Base-by-base conservation (phyloP, 2,888 invertebrate species). In the Sarcophaga rosellei region DNA sequence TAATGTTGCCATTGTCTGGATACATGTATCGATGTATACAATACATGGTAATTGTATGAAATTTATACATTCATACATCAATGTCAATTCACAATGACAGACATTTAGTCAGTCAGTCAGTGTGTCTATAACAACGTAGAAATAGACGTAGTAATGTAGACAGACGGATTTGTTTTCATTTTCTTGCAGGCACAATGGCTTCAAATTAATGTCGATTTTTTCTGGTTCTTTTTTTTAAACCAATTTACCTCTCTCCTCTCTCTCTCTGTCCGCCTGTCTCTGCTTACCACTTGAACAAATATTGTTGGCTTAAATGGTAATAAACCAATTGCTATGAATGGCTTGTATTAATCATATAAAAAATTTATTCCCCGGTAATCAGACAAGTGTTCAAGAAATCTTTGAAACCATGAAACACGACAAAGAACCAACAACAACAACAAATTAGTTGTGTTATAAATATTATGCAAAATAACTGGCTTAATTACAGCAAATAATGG, bases 71-170 rank as follows among this genome's bases (percentile, higher is more conserved):
- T 81, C 86, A 81, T 84, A 84, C 70, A 84, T 86, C 86, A 86
- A 84, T 86, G 86, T 78, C 86, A 86, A 57, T 84, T 78, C 65
- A 69, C 83, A 86, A 65, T 77, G 80, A 80, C 79, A 80, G 79
- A 80, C 74, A 84, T 80, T 75, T 70, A 75, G 75, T 80, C 74
- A 80, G 59, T 35, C 61, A 59, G 61, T 35, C 61, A 59, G 76
- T 35, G 20, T 68, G 20, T 21, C 61, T 73, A 17, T 62, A 17
- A 35, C 35, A 61, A 68, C 21, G 47, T 35, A 23, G 15, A 12
- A 12, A 73, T 25, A 57, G 73, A 84, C 53, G 44, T 35, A 35
- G 3, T 35, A 35, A 35, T 10, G 35, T 25, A 10, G 69, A 12
- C 20, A 44, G 23, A 12, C 20, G 23, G 23, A 23, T 61, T 53